Evolutionary conservation across 2,113 vertebrate genomes (phyloP), one percentile per base, ranked within the genome.

Genomic region (Tapirus terrestris): DNA sequence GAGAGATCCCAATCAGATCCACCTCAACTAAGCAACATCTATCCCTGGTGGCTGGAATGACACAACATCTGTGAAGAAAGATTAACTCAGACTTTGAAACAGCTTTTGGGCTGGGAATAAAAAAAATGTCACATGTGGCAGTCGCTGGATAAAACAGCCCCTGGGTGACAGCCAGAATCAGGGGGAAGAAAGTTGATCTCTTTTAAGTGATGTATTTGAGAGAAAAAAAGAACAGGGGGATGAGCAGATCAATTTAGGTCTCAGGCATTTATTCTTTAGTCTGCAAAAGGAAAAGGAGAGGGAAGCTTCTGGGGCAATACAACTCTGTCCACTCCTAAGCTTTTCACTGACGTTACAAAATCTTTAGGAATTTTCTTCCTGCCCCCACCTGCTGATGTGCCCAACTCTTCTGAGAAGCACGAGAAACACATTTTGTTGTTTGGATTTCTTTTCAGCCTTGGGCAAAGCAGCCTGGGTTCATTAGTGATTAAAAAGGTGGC

Each of bases 21-120:
- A 10, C 89, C 27, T 43, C 23, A 2, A 89, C 8, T 9, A 23
- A 88, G 65, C 0, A 17, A 81, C 84, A 89, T 53, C 77, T 92
- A 90, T 95, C 93, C 92, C 63, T 39, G 21, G 33, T 53, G 72
- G 45, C 91, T 16, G 29, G 89, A 58, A 88, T 0, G 20, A 91
- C 45, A 68, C 60, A 56, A 95, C 72, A 96, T 89, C 65, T 80
- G 84, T 85, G 53, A 94, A 92, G 77, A 97, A 90, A 86, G 89
- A 90, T 45, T 96, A 86, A 85, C 83, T 94, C 81, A 58, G 82
- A 89, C 84, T 95, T 91, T 93, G 94, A 97, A 89, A 96, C n/a
- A 58, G 76, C 25, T 91, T 92, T 70, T 56, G 77, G 43, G 29
- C 8, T 83, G 45, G 77, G 76, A 81, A 13, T 75, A 7, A 14